Evolutionary conservation across 2,113 vertebrate genomes (phyloP).

Genomic region (Alosa alosa): DNA sequence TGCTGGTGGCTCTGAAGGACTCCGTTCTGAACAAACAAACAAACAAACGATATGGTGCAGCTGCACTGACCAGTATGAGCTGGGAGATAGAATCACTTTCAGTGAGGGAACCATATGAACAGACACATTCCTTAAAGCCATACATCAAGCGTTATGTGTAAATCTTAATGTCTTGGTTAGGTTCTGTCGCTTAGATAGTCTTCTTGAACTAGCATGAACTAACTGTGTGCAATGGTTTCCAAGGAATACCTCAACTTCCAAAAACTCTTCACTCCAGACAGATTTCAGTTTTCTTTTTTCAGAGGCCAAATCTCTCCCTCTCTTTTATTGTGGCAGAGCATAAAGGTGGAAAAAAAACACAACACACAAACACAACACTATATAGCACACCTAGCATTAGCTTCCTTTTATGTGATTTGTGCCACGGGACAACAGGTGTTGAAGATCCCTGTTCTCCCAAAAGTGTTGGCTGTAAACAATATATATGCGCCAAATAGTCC

Average conservation of each 20-base stretch:
- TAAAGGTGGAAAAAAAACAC: no score
- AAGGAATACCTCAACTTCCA: not conserved
- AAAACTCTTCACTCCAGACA: not conserved
- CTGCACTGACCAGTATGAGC: not conserved
- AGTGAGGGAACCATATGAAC: not conserved
- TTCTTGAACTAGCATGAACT: not conserved
- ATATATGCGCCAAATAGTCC: not conserved
- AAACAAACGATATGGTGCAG: not conserved
- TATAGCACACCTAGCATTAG: no score
- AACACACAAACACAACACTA: no score
- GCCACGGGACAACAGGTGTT: not conserved
- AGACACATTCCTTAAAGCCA: not conserved
- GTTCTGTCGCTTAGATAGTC: not conserved
- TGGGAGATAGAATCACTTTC: not conserved
- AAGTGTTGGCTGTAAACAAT: no score
- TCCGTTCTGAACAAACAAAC: not conserved
- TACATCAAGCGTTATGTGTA: not conserved
- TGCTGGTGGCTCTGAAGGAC: not conserved
- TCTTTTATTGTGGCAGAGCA: no score
- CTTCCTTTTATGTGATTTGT: not conserved
- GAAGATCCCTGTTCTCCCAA: not conserved
- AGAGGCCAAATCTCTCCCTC: not conserved
- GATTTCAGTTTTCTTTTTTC: not conserved
- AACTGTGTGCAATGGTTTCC: not conserved
- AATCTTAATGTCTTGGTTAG: not conserved